These are phyloP conservation scores for Plestiodon gilberti DNA, from an alignment of 2,113 vertebrate species.

Conservation along the genomic window DNA sequence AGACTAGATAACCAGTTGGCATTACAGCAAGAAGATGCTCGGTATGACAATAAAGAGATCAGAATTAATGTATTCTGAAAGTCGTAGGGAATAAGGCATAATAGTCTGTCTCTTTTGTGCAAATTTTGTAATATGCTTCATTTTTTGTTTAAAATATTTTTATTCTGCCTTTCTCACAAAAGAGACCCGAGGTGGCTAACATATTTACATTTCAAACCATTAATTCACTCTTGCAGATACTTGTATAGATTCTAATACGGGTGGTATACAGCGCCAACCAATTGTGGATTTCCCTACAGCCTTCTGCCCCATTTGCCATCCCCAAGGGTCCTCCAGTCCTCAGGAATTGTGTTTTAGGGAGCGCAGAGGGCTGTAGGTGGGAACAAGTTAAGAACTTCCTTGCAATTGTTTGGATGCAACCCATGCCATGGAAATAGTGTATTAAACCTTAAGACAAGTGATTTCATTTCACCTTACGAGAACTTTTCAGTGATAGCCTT, in stretches of 20 bases:
- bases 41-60: conserved; percentile 72
- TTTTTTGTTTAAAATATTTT: too few relatives aligned
- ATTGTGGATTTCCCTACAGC: too few relatives aligned
- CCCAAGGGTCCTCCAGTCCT: too few relatives aligned
- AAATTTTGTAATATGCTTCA: neutral
- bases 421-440: too few relatives aligned
- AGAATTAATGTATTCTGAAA: neutral
- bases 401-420: too few relatives aligned
- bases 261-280: too few relatives aligned
- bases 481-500: neutral
- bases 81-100: neutral
- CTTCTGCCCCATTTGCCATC: too few relatives aligned
- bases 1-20: conserved; percentile 91
- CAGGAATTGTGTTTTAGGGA: too few relatives aligned
- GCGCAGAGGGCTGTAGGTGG: too few relatives aligned
- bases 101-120: neutral
- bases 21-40: conserved; percentile 91
- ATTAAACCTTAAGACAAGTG: neutral
- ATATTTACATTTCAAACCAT: neutral
- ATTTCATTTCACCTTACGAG: neutral
- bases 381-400: too few relatives aligned
- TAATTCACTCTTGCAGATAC: neutral
- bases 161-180: too few relatives aligned
- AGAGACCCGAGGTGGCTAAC: too few relatives aligned
- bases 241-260: neutral